These are phyloP conservation scores for Caerostris darwini DNA, from an alignment of 1,140 invertebrate species.

Conservation along the genomic window DNA sequence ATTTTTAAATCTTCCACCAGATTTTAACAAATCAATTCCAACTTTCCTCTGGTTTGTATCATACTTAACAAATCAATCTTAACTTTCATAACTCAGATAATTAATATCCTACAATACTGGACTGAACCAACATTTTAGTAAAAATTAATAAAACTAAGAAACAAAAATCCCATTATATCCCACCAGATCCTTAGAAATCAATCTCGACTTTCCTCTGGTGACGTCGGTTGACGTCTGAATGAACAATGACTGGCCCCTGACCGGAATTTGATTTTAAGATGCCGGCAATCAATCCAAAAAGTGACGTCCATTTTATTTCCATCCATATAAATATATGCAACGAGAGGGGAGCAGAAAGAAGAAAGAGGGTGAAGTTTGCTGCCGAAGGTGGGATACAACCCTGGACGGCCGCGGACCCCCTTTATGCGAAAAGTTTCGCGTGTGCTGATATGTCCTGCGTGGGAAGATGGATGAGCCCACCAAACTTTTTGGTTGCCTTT, in stretches of 20 bases:
- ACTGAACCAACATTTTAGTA: no score
- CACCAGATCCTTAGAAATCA: no score
- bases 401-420: not conserved
- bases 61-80: no score
- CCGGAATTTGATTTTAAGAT: constrained; percentile 23
- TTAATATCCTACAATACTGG: no score
- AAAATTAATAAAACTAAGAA: no score
- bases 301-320: constrained; percentile 37
- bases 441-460: constrained; percentile 15
- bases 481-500: constrained; percentile 49
- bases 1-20: no score
- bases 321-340: constrained; percentile 2
- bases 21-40: no score
- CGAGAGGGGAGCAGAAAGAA: no score
- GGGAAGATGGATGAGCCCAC: constrained; percentile 15
- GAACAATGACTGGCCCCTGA: not conserved
- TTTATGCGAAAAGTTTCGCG: no score
- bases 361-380: constrained; percentile 16
- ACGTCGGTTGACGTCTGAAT: not conserved
- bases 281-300: constrained; percentile 6
- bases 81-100: no score
- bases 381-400: not conserved
- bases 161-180: no score
- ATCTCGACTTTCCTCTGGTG: not conserved
- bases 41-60: no score